Percentiles rank a stretch among this genome's conserved stretches.
These are phyloP conservation scores for Sebastes wilsoni DNA, from an alignment of 2,797 vertebrate genomes.

Conservation along the genomic window DNA sequence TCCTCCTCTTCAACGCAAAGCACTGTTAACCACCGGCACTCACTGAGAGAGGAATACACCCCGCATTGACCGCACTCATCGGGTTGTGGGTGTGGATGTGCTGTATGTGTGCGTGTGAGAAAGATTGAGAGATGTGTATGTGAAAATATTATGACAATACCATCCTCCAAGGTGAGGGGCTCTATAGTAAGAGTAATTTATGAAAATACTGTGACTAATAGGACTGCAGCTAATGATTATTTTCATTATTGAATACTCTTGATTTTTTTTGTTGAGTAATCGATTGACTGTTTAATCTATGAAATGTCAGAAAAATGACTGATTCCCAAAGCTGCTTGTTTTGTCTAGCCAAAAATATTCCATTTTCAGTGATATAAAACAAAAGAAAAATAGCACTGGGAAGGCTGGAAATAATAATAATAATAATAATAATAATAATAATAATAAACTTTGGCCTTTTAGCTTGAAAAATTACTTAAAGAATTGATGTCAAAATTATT, in stretches of 20 bases:
- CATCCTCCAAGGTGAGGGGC: slow-evolving; percentile 30
- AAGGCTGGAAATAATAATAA: background rate
- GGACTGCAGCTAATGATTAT: background rate
- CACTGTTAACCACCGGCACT: slow-evolving; percentile 75
- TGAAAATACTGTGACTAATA: background rate
- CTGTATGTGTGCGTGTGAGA: slow-evolving; percentile 9
- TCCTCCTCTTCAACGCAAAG: slow-evolving; percentile 79
- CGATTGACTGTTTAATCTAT: background rate
- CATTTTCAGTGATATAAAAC: background rate
- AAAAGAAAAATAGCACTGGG: background rate
- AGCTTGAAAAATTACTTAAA: background rate
- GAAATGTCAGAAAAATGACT: background rate
- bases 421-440: no score
- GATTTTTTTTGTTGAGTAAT: background rate
- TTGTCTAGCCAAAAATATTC: background rate
- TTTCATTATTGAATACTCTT: background rate
- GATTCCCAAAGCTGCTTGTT: background rate
- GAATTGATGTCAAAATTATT: background rate
- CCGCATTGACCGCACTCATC: slow-evolving; percentile 58
- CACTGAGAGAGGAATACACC: slow-evolving; percentile 72
- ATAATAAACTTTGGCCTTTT: no score
- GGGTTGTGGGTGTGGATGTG: slow-evolving; percentile 42
- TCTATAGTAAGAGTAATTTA: background rate
- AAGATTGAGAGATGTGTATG: slow-evolving; percentile 14
- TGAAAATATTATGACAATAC: slow-evolving; percentile 53